A percentile compares a stretch with the other conserved stretches of the same genome.
These are phyloP conservation scores for Aproaerema taeniolella DNA, from an alignment of 2,888 invertebrate species.

Conservation along the genomic window DNA sequence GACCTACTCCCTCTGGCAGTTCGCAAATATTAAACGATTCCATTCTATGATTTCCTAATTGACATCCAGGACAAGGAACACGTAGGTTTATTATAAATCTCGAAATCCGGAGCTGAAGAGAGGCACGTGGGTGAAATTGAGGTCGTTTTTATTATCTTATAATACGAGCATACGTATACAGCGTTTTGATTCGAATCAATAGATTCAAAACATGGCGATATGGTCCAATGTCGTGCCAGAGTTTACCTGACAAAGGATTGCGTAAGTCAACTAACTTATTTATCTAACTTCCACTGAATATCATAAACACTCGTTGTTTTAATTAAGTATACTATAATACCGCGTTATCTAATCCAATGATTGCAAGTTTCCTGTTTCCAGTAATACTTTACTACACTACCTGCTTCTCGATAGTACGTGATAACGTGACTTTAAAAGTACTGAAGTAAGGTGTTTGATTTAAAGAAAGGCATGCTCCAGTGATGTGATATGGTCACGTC, in stretches of 20 bases:
- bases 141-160: slow-evolving; percentile 8
- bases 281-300: slow-evolving; percentile 28
- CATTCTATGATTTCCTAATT: slow-evolving; percentile 1
- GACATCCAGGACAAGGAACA: background rate
- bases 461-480: too few relatives aligned
- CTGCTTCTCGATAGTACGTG: too few relatives aligned
- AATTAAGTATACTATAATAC: slow-evolving; percentile 20
- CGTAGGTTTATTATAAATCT: background rate
- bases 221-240: slow-evolving; percentile 20
- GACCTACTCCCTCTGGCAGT: too few relatives aligned
- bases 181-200: slow-evolving; percentile 11
- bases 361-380: background rate
- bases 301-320: slow-evolving; percentile 17
- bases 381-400: too few relatives aligned
- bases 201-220: slow-evolving; percentile 2
- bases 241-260: slow-evolving; percentile 31
- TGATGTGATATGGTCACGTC: too few relatives aligned
- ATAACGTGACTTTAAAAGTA: too few relatives aligned
- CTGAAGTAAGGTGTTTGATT: too few relatives aligned
- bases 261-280: slow-evolving; percentile 31
- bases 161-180: slow-evolving; percentile 3
- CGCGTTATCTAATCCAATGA: slow-evolving; percentile 3
- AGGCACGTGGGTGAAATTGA: slow-evolving; percentile 10
- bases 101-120: slow-evolving; percentile 6
- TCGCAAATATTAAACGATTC: too few relatives aligned